These are phyloP conservation scores for Ferrisia virgata DNA, from an alignment of 2,888 invertebrate species.

Conservation along the genomic window DNA sequence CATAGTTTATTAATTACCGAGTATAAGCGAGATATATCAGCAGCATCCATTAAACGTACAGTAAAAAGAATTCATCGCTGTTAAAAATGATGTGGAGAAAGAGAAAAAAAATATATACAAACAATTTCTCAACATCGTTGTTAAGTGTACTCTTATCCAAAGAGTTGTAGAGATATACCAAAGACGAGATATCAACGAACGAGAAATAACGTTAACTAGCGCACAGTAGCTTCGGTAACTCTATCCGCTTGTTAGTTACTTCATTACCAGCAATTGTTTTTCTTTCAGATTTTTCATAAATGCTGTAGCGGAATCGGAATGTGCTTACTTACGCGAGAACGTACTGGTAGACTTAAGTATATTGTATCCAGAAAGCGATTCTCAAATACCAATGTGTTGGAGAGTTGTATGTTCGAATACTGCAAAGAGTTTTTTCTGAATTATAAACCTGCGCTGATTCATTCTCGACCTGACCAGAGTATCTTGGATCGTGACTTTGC, in stretches of 20 bases:
- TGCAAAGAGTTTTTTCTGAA: too few species aligned
- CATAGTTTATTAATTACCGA: not conserved
- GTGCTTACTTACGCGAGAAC: not conserved
- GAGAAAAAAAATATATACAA: not conserved
- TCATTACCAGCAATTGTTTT: constrained; percentile 42
- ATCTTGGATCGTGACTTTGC: too few species aligned
- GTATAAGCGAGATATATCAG: not conserved
- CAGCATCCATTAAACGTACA: constrained; percentile 7
- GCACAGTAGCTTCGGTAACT: constrained; percentile 38
- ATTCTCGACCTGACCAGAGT: too few species aligned
- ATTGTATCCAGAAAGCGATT: not conserved
- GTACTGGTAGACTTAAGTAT: too few species aligned
- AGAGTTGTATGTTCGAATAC: too few species aligned
- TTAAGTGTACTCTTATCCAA: not conserved
- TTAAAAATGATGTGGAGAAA: not conserved
- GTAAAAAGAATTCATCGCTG: not conserved
- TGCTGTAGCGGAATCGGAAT: too few species aligned
- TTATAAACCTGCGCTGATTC: too few species aligned
- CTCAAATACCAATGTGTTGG: constrained; percentile 8
- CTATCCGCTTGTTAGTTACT: constrained; percentile 39
- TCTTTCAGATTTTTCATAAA: not conserved
- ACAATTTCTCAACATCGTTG: not conserved
- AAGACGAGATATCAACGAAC: not conserved
- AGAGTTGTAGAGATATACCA: not conserved
- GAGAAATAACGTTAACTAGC: constrained; percentile 16